phyloP scores from a whole-genome alignment of 1,140 invertebrate genomes.

The Drosophila mayri region DNA sequence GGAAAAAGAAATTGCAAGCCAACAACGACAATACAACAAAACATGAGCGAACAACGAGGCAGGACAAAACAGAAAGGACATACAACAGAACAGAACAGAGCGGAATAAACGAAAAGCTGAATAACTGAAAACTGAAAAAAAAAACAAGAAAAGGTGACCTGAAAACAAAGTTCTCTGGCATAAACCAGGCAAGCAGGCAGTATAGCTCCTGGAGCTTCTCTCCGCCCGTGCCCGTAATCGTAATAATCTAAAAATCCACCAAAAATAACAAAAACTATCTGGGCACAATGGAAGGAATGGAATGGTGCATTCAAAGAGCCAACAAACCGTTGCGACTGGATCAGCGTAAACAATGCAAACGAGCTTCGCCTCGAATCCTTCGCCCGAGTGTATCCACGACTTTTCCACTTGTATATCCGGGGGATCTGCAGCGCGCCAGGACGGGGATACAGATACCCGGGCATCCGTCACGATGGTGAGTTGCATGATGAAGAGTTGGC shows the following conservation, averaged over 20 bases:
- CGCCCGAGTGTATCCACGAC: slow-evolving; percentile 90
- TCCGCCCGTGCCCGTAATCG: slow-evolving; percentile 44
- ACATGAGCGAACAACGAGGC: slow-evolving; percentile 22
- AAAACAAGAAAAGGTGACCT: slow-evolving; percentile 68
- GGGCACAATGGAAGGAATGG: slow-evolving; percentile 51
- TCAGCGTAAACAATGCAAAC: slow-evolving; percentile 91
- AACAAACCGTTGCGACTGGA: slow-evolving; percentile 89
- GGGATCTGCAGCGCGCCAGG: slow-evolving; percentile 84
- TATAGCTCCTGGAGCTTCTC: slow-evolving; percentile 11
- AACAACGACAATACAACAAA: slow-evolving; percentile 33
- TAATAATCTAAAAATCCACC: slow-evolving; percentile 71
- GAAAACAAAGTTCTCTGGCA: slow-evolving; percentile 69
- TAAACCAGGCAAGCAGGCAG: slow-evolving; percentile 32
- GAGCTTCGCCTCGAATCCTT: slow-evolving; percentile 90
- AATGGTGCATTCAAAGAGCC: slow-evolving; percentile 52
- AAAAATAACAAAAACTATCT: slow-evolving; percentile 47
- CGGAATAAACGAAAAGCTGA: slow-evolving; percentile 37
- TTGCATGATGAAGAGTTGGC: slow-evolving; percentile 34
- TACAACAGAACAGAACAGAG: slow-evolving; percentile 15
- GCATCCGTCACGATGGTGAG: slow-evolving; percentile 42
- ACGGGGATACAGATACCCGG: slow-evolving; percentile 12
- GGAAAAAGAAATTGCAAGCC: slow-evolving; percentile 40
- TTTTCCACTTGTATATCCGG: slow-evolving; percentile 90
- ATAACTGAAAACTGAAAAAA: slow-evolving; percentile 14
- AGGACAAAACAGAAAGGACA: slow-evolving; percentile 14